Percentiles rank a stretch among this genome's conserved stretches.
These are phyloP conservation scores for Rhinogobio ventralis DNA, from an alignment of 2,797 vertebrate species.

Conservation along the genomic window DNA sequence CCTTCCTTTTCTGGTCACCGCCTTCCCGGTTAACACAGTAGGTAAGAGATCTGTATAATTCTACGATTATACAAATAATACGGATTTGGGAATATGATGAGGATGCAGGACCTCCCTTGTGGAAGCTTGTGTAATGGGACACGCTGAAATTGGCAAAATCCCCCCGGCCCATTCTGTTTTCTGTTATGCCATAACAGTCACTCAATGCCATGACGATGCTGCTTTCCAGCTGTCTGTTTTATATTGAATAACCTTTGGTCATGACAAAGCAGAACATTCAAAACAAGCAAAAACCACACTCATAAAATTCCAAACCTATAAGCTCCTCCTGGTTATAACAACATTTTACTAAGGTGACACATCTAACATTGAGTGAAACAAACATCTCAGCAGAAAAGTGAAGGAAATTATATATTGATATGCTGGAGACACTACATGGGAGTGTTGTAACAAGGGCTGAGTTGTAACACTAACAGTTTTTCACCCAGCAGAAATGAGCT, in stretches of 20 bases:
- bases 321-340: not conserved
- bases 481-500: not conserved
- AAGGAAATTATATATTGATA: not conserved
- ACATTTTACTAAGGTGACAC: not conserved
- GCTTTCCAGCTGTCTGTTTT: not conserved
- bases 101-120: not conserved
- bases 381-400: slow-evolving; percentile 4
- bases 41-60: slow-evolving; percentile 48
- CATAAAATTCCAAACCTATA: slow-evolving; percentile 6
- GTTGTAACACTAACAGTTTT: slow-evolving; percentile 23
- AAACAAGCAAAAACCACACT: not conserved
- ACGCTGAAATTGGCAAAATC: not conserved
- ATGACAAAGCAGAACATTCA: slow-evolving; percentile 11
- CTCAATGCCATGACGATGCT: not conserved
- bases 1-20: slow-evolving; percentile 54
- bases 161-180: not conserved
- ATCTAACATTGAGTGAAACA: not conserved
- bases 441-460: not conserved
- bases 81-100: not conserved
- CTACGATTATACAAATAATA: not conserved
- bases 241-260: slow-evolving; percentile 21
- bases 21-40: slow-evolving; percentile 60
- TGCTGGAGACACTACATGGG: not conserved
- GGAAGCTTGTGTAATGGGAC: not conserved
- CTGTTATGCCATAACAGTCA: not conserved